A percentile compares a stretch with the other conserved stretches of the same genome.
These are phyloP conservation scores for Leucopternis melanops DNA, from an alignment of 2,113 vertebrate genomes.

Conservation along the genomic window DNA sequence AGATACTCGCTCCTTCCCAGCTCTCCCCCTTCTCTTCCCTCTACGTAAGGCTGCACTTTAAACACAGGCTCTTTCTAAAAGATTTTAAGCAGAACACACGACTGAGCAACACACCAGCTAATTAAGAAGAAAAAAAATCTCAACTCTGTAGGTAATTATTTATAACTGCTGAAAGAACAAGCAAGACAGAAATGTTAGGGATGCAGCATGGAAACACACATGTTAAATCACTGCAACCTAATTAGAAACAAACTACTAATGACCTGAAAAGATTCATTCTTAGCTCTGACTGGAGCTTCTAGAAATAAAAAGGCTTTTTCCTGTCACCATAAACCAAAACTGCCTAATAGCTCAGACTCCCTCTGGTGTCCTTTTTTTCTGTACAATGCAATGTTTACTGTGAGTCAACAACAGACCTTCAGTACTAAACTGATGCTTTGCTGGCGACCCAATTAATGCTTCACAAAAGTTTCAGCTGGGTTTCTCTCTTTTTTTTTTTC, in stretches of 20 bases:
- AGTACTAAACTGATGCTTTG: neutral
- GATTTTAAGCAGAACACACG: neutral
- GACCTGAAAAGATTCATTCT: conserved; percentile 11
- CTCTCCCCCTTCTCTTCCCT: neutral
- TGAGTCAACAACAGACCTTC: neutral
- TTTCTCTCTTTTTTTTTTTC: neutral
- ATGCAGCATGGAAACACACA: neutral
- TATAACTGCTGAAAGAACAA: neutral
- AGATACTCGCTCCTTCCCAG: neutral
- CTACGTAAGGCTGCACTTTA: neutral
- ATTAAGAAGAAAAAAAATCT: conserved; percentile 18
- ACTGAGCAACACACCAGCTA: neutral
- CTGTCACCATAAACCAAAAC: neutral
- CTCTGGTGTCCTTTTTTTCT: neutral
- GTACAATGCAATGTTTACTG: neutral
- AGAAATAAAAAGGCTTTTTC: neutral
- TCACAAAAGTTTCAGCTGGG: neutral
- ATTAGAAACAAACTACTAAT: neutral
- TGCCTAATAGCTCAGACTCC: conserved; percentile 23
- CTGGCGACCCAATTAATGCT: neutral
- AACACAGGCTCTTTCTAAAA: neutral
- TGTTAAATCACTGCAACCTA: neutral
- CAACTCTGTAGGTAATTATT: neutral
- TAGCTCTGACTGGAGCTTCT: conserved; percentile 10
- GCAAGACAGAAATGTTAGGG: neutral